Evolutionary conservation across 2,888 invertebrate genomes (phyloP).

Genomic region (Plagodis dolabraria): DNA sequence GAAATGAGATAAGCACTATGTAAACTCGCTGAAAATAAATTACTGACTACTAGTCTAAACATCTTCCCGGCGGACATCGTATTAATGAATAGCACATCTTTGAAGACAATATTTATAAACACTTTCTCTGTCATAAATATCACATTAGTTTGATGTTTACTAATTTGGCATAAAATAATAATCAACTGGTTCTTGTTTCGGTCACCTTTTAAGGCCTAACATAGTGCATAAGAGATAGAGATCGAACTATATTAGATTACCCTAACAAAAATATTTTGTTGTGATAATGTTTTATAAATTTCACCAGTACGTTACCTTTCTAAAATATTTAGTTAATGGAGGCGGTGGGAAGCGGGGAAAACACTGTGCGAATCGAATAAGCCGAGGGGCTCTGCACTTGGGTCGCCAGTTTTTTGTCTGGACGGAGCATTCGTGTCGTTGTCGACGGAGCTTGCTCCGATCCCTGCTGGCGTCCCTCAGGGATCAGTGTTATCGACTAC

Average conservation of each 20-base stretch:
- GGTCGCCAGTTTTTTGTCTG: too few relatives aligned
- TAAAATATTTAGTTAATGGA: too few relatives aligned
- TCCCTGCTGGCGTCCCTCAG: too few relatives aligned
- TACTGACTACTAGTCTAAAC: conserved; percentile 56
- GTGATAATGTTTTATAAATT: too few relatives aligned
- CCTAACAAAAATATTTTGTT: too few relatives aligned
- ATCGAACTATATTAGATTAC: background rate
- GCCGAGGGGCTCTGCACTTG: too few relatives aligned
- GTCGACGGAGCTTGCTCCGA: too few relatives aligned
- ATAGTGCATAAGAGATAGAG: conserved; percentile 7
- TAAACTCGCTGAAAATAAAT: conserved; percentile 1
- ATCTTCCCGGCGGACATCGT: conserved; percentile 46
- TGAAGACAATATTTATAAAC: conserved; percentile 62
- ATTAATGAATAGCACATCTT: conserved; percentile 48
- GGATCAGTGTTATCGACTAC: too few relatives aligned
- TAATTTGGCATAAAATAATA: conserved; percentile 60
- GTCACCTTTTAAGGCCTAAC: conserved; percentile 34
- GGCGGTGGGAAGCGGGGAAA: too few relatives aligned
- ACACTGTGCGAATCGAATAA: too few relatives aligned
- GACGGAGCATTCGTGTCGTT: too few relatives aligned
- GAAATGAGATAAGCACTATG: background rate
- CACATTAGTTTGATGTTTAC: conserved; percentile 45
- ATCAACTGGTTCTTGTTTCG: conserved; percentile 49
- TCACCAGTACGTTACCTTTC: too few relatives aligned
- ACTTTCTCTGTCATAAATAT: conserved; percentile 59